Evolutionary conservation across 2,113 vertebrate genomes (phyloP).

Genomic region (Cavia porcellus): DNA sequence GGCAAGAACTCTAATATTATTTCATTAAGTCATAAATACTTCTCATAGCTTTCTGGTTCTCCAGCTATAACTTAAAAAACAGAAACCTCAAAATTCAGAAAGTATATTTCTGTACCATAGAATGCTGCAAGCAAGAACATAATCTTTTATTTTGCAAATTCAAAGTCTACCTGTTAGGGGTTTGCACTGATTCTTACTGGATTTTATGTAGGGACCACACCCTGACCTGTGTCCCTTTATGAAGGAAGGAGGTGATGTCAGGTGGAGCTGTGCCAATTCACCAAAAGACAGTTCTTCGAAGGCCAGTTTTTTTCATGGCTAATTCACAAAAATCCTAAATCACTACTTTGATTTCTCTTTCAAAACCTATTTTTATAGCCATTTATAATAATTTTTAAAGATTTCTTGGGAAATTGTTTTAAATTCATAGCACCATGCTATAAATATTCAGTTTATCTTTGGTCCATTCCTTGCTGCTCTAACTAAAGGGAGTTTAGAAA

Average conservation of each 20-base stretch:
- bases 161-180: background rate
- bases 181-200: background rate
- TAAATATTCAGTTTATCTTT: background rate
- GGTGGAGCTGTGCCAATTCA: background rate
- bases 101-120: background rate
- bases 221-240: background rate
- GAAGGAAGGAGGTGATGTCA: background rate
- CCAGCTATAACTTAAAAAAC: background rate
- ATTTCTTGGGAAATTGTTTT: background rate
- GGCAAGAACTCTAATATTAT: background rate
- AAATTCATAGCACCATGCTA: background rate
- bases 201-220: background rate
- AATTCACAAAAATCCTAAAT: conserved; percentile 23
- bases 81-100: conserved; percentile 19
- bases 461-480: background rate
- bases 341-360: background rate
- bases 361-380: background rate
- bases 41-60: background rate
- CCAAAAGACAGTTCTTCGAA: conserved; percentile 18
- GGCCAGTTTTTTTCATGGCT: background rate
- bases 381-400: conserved; percentile 18
- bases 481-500: background rate
- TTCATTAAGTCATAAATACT: background rate
- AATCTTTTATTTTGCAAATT: background rate
- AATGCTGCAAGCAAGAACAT: background rate